phyloP scores from a whole-genome alignment of 2,888 invertebrate species.

The Nemotelus pantherinus region DNA sequence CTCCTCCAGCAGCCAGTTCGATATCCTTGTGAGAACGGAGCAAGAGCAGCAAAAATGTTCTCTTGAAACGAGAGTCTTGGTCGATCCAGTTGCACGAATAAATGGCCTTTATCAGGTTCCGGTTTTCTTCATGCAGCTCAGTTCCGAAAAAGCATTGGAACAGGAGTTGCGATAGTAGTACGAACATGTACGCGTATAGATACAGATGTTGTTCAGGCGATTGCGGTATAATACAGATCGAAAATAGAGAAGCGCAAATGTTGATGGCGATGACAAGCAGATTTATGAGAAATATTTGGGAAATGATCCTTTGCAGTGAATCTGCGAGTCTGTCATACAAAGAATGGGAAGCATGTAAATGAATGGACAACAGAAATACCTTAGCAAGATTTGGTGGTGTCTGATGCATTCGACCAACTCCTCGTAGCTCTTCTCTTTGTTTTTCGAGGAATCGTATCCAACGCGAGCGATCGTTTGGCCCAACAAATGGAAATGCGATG shows the following conservation, averaged over 20 bases:
- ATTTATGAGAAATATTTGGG: constrained; percentile 11
- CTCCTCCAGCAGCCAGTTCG: neutral
- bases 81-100: constrained; percentile 55
- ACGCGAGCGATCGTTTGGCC: neutral
- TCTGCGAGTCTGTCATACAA: neutral
- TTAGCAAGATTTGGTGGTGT: neutral
- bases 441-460: neutral
- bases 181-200: constrained; percentile 48
- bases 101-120: constrained; percentile 52
- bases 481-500: neutral
- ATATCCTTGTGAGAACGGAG: constrained; percentile 53
- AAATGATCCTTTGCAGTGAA: neutral
- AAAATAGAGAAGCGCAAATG: constrained; percentile 11
- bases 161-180: constrained; percentile 51
- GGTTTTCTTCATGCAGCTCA: constrained; percentile 51
- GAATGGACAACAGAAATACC: neutral
- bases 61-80: constrained; percentile 53
- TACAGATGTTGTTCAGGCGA: neutral
- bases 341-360: too few species aligned
- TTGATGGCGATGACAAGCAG: constrained; percentile 1
- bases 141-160: constrained; percentile 55
- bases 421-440: neutral
- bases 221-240: neutral
- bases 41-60: constrained; percentile 55
- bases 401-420: constrained; percentile 9